Evolutionary conservation across 2,797 vertebrate genomes (phyloP), one percentile per base, ranked within the genome.

Genomic region (Girardinus metallicus): DNA sequence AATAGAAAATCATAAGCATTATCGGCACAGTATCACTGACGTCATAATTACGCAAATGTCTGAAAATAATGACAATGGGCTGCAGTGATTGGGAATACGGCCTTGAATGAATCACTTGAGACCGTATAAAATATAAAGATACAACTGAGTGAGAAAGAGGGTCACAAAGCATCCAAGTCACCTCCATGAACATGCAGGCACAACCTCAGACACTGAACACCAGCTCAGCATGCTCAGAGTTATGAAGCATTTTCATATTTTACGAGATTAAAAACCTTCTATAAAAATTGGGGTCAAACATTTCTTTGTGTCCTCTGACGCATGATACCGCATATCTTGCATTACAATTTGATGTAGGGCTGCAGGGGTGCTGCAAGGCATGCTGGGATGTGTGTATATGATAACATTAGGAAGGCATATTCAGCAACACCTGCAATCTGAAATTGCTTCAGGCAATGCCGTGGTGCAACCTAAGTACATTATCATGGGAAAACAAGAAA

Each of bases 241-340:
- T 77, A 74, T 81, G 51, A 85, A 55, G 44, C 81, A 55, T 80
- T 86, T 84, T 66, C n/a, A 46, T 57, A 1, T 84, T 90, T 87
- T 34, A 90, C 74, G 84, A 78, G 85, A 90, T 94, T 92, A 91
- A 87, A 91, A 91, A 89, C 80, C 91, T 85, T 90, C 94, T 83
- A 79, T 43, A 70, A 51, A 90, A 88, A 94, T 93, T 91, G 79
- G 91, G 75, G 83, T 78, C 10, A 82, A 83, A 78, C 55, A 43
- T 77, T n/a, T 53, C 75, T 87, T 55, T 31, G 15, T 80, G 83
- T 78, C 68, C 87, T 70, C 5, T 76, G 90, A 92, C 85, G 86
- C 88, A 78, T 85, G 85, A 79, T 83, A 29, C 57, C 64, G 74
- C 85, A 85, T 88, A 85, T 75, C 78, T 51, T 71, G 77, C 55